These are phyloP conservation scores for Hydrophis major DNA, from an alignment of 2,797 vertebrate species.

Conservation along the genomic window DNA sequence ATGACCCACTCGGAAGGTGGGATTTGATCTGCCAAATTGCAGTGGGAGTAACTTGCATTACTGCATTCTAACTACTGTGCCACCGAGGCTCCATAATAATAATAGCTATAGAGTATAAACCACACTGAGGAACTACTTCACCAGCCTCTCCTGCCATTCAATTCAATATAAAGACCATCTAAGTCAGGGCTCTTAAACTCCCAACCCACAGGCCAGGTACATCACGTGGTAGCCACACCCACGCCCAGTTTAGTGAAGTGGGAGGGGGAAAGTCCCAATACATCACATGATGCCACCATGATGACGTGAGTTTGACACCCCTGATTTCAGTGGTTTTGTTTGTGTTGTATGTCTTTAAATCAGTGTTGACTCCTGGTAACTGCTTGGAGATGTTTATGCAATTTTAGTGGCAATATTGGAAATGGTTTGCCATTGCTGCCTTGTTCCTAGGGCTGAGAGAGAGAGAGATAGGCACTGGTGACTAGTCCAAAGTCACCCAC, in stretches of 20 bases:
- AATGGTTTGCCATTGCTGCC: neutral
- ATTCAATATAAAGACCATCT: neutral
- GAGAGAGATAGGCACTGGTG: neutral
- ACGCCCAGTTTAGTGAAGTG: too few species aligned
- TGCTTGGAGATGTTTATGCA: neutral
- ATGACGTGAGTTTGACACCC: too few species aligned
- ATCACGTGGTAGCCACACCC: too few species aligned
- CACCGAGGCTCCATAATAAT: too few species aligned
- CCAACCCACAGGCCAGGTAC: too few species aligned
- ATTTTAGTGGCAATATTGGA: neutral
- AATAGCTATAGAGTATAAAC: neutral
- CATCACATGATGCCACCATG: too few species aligned
- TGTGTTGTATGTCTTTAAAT: neutral
- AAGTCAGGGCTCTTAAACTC: neutral
- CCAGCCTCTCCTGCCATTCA: neutral
- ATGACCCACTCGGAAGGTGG: too few species aligned
- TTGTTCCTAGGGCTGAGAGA: neutral
- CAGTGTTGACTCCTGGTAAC: neutral
- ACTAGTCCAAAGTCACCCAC: neutral
- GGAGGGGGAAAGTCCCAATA: too few species aligned
- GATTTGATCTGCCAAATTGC: too few species aligned
- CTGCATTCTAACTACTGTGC: too few species aligned
- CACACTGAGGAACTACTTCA: neutral
- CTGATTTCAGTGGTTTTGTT: too few species aligned
- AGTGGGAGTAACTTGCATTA: too few species aligned